Conservation (phyloP, 2,888 invertebrate species). For the Tetramorium bicarinatum region DNA sequence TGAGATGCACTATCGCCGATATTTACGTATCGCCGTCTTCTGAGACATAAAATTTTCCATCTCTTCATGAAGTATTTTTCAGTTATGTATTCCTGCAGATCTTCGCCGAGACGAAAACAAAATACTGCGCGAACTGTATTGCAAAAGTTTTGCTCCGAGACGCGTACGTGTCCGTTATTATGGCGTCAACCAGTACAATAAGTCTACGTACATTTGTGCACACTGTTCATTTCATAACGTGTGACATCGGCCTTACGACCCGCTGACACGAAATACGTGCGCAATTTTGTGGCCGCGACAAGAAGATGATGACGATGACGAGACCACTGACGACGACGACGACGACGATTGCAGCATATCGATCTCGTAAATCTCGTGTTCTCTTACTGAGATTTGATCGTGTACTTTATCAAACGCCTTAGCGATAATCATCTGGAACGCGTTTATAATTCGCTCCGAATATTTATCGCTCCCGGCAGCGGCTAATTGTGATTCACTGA, state of each 20-base stretch:
- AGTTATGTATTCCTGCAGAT: constrained; percentile 30
- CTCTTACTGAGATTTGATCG: constrained; percentile 58
- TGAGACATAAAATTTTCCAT: constrained; percentile 53
- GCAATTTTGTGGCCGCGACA: constrained; percentile 63
- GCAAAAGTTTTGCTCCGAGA: constrained; percentile 22
- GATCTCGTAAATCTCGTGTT: constrained; percentile 57
- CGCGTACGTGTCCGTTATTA: constrained; percentile 18
- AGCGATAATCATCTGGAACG: constrained; percentile 57
- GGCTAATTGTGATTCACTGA: constrained; percentile 59
- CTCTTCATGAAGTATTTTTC: constrained; percentile 48
- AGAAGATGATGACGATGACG: constrained; percentile 56
- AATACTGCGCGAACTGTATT: constrained; percentile 3
- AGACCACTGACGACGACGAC: constrained; percentile 38
- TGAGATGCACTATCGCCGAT: constrained; percentile 34
- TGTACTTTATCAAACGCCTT: constrained; percentile 60
- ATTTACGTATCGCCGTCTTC: constrained; percentile 50
- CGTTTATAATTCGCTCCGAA: constrained; percentile 41
- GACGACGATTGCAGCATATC: constrained; percentile 44
- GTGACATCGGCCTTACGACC: constrained; percentile 67
- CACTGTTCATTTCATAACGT: constrained; percentile 61
- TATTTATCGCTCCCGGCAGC: constrained; percentile 45
- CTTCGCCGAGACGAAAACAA: constrained; percentile 31
- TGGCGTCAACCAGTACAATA: constrained; percentile 7
- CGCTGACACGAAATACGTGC: constrained; percentile 69
- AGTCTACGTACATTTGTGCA: constrained; percentile 53